phyloP scores from a whole-genome alignment of 2,888 invertebrate genomes.

The Labia minor region DNA sequence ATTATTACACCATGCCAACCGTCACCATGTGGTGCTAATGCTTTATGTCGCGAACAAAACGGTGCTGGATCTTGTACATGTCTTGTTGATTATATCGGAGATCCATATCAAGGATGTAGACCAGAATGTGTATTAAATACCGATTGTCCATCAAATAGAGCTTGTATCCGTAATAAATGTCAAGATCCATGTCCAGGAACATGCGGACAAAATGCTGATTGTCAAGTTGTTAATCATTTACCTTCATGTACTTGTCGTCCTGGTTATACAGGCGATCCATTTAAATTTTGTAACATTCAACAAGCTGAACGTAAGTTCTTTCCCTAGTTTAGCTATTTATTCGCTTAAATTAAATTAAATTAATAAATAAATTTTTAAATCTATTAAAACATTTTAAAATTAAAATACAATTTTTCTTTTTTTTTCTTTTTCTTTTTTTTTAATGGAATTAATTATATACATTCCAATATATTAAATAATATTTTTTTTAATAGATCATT shows the following conservation, averaged over 20 bases:
- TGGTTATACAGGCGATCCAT: slow-evolving; percentile 37
- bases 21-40: slow-evolving; percentile 30
- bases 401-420: neutral
- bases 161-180: slow-evolving; percentile 69
- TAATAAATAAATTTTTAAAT: neutral
- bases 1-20: slow-evolving; percentile 25
- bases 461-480: neutral
- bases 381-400: neutral
- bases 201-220: slow-evolving; percentile 62
- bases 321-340: neutral
- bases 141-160: slow-evolving; percentile 56
- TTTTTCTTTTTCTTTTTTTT: slow-evolving; percentile 28
- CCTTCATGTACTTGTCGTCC: slow-evolving; percentile 48
- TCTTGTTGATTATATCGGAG: slow-evolving; percentile 34
- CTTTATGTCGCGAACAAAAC: slow-evolving; percentile 30
- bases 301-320: slow-evolving; percentile 37
- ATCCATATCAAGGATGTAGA: slow-evolving; percentile 54
- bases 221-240: slow-evolving; percentile 56
- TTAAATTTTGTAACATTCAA: slow-evolving; percentile 29
- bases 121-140: slow-evolving; percentile 69
- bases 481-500: neutral
- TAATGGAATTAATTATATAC: neutral
- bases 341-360: slow-evolving; percentile 23
- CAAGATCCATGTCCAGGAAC: slow-evolving; percentile 62
- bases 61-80: slow-evolving; percentile 53